phyloP scores from a whole-genome alignment of 2,113 vertebrate genomes.

The Indicator indicator region DNA sequence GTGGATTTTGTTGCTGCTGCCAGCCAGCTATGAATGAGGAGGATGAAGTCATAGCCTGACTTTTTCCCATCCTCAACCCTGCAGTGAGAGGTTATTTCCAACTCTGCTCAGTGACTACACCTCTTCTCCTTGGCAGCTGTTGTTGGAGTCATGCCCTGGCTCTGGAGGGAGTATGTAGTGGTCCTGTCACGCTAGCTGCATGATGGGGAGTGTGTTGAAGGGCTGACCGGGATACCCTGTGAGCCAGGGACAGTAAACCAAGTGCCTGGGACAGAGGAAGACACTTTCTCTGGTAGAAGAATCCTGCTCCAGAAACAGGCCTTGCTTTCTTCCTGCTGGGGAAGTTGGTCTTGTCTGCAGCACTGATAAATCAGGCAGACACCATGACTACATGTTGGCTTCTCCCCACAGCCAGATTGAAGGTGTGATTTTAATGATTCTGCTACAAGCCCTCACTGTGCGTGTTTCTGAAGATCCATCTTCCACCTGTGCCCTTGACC shows the following conservation, averaged over 20 bases:
- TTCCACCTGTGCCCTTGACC: conserved; percentile 78
- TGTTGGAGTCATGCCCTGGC: background rate
- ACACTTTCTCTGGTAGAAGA: background rate
- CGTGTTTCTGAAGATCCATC: conserved; percentile 59
- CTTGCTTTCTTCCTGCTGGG: background rate
- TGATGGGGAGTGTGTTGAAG: background rate
- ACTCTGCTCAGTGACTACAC: background rate
- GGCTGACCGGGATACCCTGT: background rate
- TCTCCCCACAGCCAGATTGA: conserved; percentile 83
- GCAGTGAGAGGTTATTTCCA: background rate
- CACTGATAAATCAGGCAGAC: background rate
- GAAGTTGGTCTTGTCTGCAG: background rate
- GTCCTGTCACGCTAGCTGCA: background rate
- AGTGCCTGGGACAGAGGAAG: background rate
- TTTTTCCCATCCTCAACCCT: background rate
- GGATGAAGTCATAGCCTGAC: background rate
- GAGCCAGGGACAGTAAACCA: background rate
- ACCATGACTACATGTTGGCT: background rate
- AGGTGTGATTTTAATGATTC: conserved; percentile 81
- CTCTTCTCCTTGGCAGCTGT: background rate
- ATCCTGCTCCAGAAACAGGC: background rate
- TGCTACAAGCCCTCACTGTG: conserved; percentile 79
- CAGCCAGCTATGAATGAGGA: background rate
- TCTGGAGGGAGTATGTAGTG: background rate
- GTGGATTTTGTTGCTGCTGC: background rate